These are phyloP conservation scores for Solenodon paradoxus DNA, from an alignment of 2,113 vertebrate genomes.

Conservation along the genomic window DNA sequence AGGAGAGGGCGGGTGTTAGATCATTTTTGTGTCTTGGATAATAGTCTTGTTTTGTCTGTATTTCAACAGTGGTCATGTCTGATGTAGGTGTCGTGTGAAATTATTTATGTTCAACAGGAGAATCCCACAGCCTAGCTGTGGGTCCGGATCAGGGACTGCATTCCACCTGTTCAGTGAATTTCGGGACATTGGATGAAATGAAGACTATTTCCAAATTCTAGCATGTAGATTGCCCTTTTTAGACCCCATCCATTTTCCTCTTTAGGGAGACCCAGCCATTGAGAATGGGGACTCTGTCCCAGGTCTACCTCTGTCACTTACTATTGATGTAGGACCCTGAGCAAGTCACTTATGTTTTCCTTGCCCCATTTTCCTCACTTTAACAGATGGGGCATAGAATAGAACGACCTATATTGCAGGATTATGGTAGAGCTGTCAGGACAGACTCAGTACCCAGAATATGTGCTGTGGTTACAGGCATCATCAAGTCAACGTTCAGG, in stretches of 20 bases:
- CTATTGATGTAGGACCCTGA: neutral
- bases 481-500: neutral
- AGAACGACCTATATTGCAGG: neutral
- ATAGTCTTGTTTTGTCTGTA: neutral
- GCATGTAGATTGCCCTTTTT: neutral
- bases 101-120: neutral
- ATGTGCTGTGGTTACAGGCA: fast-evolving
- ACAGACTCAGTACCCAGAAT: neutral
- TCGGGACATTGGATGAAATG: neutral
- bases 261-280: neutral
- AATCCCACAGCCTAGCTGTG: too few species aligned
- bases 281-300: neutral
- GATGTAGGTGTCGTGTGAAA: neutral
- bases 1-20: neutral
- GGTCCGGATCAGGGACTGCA: neutral
- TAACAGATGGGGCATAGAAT: neutral
- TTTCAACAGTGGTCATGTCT: neutral
- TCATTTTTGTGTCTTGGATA: neutral
- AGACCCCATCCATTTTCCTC: neutral
- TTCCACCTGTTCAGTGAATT: neutral
- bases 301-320: neutral
- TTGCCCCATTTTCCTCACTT: neutral
- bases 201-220: neutral
- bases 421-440: neutral
- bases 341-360: neutral